phyloP scores from a whole-genome alignment of 2,797 vertebrate species.

The Gallinago stenura region DNA sequence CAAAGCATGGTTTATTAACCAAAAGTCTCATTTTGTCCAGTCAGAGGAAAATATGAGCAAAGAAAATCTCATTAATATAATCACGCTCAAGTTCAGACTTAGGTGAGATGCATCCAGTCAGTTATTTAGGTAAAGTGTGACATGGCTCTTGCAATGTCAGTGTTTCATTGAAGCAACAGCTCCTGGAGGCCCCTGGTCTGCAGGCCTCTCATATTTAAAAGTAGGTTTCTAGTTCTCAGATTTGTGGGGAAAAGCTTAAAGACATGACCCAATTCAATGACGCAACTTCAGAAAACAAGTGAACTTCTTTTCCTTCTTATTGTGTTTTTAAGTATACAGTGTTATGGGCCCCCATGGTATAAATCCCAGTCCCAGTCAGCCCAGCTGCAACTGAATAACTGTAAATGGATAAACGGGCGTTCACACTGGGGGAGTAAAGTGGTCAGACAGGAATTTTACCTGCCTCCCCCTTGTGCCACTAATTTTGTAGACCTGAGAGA shows the following conservation, averaged over 20 bases:
- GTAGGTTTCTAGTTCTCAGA: background rate
- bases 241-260: background rate
- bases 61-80: background rate
- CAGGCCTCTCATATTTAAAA: background rate
- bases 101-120: background rate
- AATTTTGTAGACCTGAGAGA: background rate
- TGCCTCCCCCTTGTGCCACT: background rate
- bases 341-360: background rate
- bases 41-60: background rate
- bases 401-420: background rate
- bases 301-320: background rate
- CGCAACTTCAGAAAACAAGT: background rate
- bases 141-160: background rate
- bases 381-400: background rate
- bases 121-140: background rate
- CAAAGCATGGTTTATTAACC: background rate
- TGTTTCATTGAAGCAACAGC: background rate
- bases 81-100: background rate
- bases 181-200: background rate
- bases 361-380: background rate
- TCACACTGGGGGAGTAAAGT: background rate
- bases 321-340: background rate
- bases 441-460: background rate
- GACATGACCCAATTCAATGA: background rate
- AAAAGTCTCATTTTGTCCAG: background rate